These are phyloP conservation scores for Sinocyclocheilus rhinocerous DNA, from an alignment of 2,113 vertebrate genomes.

Conservation along the genomic window DNA sequence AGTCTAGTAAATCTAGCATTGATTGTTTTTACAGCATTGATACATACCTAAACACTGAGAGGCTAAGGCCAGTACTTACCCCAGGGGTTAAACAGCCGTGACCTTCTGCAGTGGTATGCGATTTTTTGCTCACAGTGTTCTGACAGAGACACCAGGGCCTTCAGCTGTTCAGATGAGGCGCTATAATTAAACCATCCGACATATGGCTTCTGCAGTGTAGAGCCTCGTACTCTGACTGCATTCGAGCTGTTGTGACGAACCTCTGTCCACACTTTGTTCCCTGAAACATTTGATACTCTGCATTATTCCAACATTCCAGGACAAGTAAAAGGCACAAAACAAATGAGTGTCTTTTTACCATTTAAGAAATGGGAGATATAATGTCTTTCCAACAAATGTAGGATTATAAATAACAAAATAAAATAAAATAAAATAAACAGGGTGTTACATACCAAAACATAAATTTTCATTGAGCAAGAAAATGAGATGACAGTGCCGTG, in stretches of 20 bases:
- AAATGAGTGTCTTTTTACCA: not conserved
- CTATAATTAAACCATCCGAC: conserved; percentile 77
- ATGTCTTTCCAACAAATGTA: not conserved
- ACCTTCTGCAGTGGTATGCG: conserved; percentile 80
- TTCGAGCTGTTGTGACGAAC: conserved; percentile 81
- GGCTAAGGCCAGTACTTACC: conserved; percentile 70
- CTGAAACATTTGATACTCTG: conserved; percentile 60
- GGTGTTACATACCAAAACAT: no score
- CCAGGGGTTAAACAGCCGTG: conserved; percentile 82
- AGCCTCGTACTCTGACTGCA: conserved; percentile 72
- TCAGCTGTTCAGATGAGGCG: conserved; percentile 78
- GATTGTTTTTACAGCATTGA: not conserved
- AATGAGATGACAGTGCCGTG: no score
- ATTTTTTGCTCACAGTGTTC: conserved; percentile 85
- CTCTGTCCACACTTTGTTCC: conserved; percentile 83
- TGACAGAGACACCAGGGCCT: conserved; percentile 73
- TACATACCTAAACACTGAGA: not conserved
- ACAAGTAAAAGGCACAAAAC: not conserved
- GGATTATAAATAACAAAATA: no score
- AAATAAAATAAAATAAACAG: no score
- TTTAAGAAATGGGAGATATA: not conserved
- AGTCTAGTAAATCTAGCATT: not conserved
- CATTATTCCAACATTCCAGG: not conserved
- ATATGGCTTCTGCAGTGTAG: conserved; percentile 69
- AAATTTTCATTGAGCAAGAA: no score